phyloP scores from a whole-genome alignment of 2,888 invertebrate species.

The Zaprionus lineosus region DNA sequence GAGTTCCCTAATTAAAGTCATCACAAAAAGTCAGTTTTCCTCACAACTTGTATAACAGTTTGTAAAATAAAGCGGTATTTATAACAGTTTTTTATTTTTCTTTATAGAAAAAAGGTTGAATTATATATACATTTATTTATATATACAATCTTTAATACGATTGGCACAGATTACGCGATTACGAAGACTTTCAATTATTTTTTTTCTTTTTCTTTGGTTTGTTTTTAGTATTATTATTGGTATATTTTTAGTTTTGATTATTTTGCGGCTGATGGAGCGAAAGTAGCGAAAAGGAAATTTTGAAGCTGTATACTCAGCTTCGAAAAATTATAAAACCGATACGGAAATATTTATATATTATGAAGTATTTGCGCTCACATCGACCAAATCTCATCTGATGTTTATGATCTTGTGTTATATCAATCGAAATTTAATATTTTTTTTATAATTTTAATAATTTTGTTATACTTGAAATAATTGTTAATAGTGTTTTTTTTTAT shows the following conservation, averaged over 20 bases:
- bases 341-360: no score
- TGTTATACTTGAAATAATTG: slow-evolving; percentile 1
- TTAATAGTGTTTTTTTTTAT: slow-evolving; percentile 12
- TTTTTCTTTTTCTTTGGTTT: slow-evolving; percentile 30
- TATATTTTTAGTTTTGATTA: slow-evolving; percentile 20
- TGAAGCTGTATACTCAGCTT: no score
- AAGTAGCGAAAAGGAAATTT: no score
- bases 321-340: no score
- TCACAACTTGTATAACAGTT: not conserved
- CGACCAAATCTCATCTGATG: no score
- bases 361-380: no score
- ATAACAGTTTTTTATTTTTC: slow-evolving; percentile 7
- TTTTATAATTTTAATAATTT: slow-evolving; percentile 4
- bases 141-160: slow-evolving; percentile 67
- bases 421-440: no score
- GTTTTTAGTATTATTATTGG: slow-evolving; percentile 12
- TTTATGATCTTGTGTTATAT: no score
- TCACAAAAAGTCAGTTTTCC: not conserved
- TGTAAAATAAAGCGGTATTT: slow-evolving; percentile 1
- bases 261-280: slow-evolving; percentile 12
- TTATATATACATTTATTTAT: slow-evolving; percentile 51
- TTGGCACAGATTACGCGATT: slow-evolving; percentile 81
- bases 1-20: not conserved
- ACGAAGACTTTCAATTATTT: slow-evolving; percentile 32
- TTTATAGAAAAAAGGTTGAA: slow-evolving; percentile 58